Evolutionary conservation across 2,888 invertebrate genomes (phyloP), one percentile per base, ranked within the genome.

Genomic region (Drosophila niveifrons): DNA sequence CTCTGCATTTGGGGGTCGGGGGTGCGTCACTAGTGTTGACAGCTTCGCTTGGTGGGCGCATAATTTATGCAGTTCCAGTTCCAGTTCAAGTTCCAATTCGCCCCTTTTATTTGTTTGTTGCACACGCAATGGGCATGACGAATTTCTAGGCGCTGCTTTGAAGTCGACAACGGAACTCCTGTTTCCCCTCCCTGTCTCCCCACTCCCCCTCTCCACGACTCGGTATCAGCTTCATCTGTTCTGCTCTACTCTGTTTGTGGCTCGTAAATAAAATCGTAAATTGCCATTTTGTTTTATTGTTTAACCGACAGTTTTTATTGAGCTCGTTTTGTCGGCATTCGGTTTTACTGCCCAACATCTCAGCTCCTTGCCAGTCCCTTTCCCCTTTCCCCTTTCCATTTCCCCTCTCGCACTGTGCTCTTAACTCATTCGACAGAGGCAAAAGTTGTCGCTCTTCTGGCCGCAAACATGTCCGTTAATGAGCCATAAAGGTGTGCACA

Each of bases 241-340:
- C 34, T 41, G 62, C 57, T 63, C 65, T 56, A 48, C 39, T 48
- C 48, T 58, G 58, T 57, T 50, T 63, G 72, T 66, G 63, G 79
- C 72, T 85, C 89, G 89, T 89, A 89, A 85, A 85, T 88, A 89
- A 89, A 82, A 75, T 82, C 80, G 88, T 88, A 88, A 85, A 85
- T 85, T 85, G 89, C 78, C 83, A 85, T 80, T 85, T 85, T 85
- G 85, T 85, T 85, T 85, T 85, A 85, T 88, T 85, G 83, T 82
- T 69, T 28, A 67, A 66, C 71, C 73, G 88, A 82, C 86, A 80
- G 89, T 82, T 85, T 85, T 85, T 85, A 85, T 85, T 82, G 86
- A 82, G 88, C 89, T 80, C 85, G 85, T 85, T 85, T 85, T 89
- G 89, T 79, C 80, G 75, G 75, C 62, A 57, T 63, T 75, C 69